Conservation (phyloP, 2,888 invertebrate genomes). For the Magallana nippona region DNA sequence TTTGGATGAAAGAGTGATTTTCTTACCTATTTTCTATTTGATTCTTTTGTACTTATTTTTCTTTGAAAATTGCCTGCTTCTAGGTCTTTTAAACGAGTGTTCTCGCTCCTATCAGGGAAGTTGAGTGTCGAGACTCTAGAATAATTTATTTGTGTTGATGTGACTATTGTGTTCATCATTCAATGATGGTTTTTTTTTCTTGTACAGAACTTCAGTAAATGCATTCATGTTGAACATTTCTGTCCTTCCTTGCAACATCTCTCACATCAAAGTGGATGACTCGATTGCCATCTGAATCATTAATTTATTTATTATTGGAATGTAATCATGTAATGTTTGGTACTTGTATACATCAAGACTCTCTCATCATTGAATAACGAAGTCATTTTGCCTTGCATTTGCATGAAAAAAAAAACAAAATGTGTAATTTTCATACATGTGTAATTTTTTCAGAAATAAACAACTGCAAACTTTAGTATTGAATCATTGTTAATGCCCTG, state of each 20-base stretch:
- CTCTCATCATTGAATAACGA: conserved; percentile 12
- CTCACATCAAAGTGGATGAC: conserved; percentile 17
- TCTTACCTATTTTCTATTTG: conserved; percentile 1
- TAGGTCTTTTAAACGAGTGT: not conserved
- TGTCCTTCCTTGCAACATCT: conserved; percentile 20
- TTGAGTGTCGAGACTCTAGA: conserved; percentile 23
- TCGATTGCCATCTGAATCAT: conserved; percentile 15
- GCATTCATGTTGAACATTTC: conserved; percentile 21
- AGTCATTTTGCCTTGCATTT: conserved; percentile 12
- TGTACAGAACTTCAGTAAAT: conserved; percentile 27
- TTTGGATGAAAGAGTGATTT: conserved; percentile 24
- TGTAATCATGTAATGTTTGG: conserved; percentile 29
- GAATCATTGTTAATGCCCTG: too few species aligned
- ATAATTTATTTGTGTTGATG: conserved; percentile 33
- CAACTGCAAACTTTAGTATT: not conserved
- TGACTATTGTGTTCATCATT: conserved; percentile 33
- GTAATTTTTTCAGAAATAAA: conserved; percentile 30
- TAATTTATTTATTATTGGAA: conserved; percentile 30
- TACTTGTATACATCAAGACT: conserved; percentile 16
- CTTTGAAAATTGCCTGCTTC: conserved; percentile 10
- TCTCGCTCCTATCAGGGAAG: conserved; percentile 25
- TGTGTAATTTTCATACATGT: conserved; percentile 33
- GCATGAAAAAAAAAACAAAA: conserved; percentile 15
- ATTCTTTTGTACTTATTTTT: conserved; percentile 22
- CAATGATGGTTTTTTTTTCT: conserved; percentile 29